Conservation (phyloP, 2,797 vertebrate species). For the Danio tinwini region DNA sequence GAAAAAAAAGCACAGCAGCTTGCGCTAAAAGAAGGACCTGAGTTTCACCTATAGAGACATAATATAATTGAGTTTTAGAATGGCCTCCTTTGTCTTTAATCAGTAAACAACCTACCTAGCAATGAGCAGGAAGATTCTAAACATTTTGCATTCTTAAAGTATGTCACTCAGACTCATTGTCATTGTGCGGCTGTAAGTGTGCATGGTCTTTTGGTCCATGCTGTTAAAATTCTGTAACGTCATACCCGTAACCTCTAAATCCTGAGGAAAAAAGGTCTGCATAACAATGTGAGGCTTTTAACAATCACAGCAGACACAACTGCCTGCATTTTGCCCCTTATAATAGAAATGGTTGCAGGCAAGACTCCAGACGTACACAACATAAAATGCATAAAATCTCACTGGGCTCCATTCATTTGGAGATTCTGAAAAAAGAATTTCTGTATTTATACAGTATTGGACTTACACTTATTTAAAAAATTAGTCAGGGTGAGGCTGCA, state of each 20-base stretch:
- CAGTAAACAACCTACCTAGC: neutral
- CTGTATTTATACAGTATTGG: neutral
- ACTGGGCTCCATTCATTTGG: conserved; percentile 39
- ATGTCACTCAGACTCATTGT: neutral
- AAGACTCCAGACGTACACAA: conserved; percentile 30
- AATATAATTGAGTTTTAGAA: neutral
- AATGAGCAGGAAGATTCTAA: neutral
- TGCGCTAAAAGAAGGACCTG: neutral
- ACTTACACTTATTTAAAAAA: conserved; percentile 61
- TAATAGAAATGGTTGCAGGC: conserved; percentile 36
- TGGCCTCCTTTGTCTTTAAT: neutral
- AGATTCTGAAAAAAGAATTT: conserved; percentile 13
- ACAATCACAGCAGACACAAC: neutral
- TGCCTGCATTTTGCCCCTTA: conserved; percentile 21
- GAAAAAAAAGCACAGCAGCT: neutral
- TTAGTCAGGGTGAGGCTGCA: no score
- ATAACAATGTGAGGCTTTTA: conserved; percentile 13
- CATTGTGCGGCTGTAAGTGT: neutral
- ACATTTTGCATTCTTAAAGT: neutral
- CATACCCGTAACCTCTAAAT: neutral
- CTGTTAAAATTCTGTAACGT: neutral
- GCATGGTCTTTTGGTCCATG: neutral
- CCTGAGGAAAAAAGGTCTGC: neutral
- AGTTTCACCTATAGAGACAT: neutral
- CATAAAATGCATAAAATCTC: conserved; percentile 31